Evolutionary conservation across 2,797 vertebrate species (phyloP).

Genomic region (Danionella dracula): DNA sequence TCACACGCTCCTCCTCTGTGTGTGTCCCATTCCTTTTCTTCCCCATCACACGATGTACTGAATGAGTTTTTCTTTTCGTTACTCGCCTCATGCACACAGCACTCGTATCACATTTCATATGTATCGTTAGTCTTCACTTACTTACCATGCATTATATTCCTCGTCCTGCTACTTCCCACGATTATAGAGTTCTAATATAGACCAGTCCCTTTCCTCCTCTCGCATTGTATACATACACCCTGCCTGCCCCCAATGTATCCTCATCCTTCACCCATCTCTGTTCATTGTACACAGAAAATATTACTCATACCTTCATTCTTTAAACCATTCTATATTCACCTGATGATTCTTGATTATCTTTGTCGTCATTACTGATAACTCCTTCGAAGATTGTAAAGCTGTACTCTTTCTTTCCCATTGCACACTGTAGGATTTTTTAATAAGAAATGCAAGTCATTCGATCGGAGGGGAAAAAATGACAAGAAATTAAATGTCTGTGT

Average conservation of each 20-base stretch:
- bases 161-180: slow-evolving; percentile 27
- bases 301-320: slow-evolving; percentile 67
- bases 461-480: slow-evolving; percentile 45
- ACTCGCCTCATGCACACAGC: slow-evolving; percentile 4
- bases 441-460: slow-evolving; percentile 43
- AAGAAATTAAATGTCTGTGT: slow-evolving; percentile 70
- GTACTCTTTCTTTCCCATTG: slow-evolving; percentile 54
- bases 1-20: slow-evolving; percentile 5
- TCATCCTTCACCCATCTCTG: slow-evolving; percentile 48
- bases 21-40: neutral
- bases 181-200: slow-evolving; percentile 51
- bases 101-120: slow-evolving; percentile 32
- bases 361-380: slow-evolving; percentile 64
- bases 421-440: slow-evolving; percentile 53
- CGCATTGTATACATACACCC: slow-evolving; percentile 44
- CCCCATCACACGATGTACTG: neutral
- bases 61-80: slow-evolving; percentile 28
- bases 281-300: slow-evolving; percentile 66
- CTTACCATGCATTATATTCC: slow-evolving; percentile 51
- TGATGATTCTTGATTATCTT: slow-evolving; percentile 54
- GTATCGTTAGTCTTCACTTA: slow-evolving; percentile 26
- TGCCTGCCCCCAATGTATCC: slow-evolving; percentile 58
- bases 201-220: slow-evolving; percentile 38
- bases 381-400: slow-evolving; percentile 59
- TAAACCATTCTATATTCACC: slow-evolving; percentile 64